Percentiles rank a stretch among this genome's conserved stretches.
Conservation (phyloP, 2,797 vertebrate genomes). For the Eulemur rubriventer region DNA sequence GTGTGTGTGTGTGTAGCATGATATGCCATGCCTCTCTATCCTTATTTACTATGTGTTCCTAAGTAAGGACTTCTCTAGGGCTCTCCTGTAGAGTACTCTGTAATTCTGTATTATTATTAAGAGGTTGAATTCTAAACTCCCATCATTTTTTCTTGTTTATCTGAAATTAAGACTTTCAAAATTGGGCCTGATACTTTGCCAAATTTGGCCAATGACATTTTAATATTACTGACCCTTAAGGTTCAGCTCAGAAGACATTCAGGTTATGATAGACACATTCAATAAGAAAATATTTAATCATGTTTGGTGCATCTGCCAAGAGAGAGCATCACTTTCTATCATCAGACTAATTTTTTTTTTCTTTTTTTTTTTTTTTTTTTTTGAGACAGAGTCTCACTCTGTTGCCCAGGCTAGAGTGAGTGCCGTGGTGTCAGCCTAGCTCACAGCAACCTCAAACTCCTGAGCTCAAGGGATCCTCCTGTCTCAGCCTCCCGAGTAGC, state of each 20-base stretch:
- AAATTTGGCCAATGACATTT: conserved; percentile 21
- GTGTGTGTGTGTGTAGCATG: background rate
- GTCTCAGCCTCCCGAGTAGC: too few relatives aligned
- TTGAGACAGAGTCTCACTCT: too few relatives aligned
- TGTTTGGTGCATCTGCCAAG: background rate
- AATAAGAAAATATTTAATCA: conserved; percentile 1
- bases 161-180: conserved; percentile 30
- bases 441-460: too few relatives aligned
- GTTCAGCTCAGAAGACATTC: background rate
- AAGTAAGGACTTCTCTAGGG: background rate
- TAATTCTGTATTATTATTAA: background rate
- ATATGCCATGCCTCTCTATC: background rate
- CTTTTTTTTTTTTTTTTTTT: too few relatives aligned
- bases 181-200: background rate
- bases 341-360: too few relatives aligned
- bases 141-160: conserved; percentile 12
- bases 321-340: background rate
- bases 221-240: conserved; percentile 18
- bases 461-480: too few relatives aligned
- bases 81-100: background rate
- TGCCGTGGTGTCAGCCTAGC: too few relatives aligned
- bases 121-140: background rate
- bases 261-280: background rate
- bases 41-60: background rate
- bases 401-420: too few relatives aligned